Evolutionary conservation across 2,113 vertebrate genomes (phyloP).

Genomic region (Boleophthalmus pectinirostris): DNA sequence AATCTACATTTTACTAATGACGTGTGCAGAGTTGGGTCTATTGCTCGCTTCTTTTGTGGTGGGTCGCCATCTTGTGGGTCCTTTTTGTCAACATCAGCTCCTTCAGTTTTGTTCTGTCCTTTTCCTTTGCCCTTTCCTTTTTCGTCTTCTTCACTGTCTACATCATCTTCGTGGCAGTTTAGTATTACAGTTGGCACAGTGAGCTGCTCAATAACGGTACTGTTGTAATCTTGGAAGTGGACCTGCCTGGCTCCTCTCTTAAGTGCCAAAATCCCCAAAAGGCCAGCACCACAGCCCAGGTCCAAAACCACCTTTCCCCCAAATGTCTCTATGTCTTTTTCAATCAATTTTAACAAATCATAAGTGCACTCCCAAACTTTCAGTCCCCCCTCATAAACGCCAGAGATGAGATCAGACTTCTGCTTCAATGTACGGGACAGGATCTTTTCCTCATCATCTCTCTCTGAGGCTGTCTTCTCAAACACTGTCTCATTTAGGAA

Average conservation of each 20-base stretch:
- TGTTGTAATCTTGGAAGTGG: constrained; percentile 97
- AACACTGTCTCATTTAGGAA: constrained; percentile 79
- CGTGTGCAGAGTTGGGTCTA: constrained; percentile 39
- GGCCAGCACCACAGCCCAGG: constrained; percentile 91
- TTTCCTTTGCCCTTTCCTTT: constrained; percentile 27
- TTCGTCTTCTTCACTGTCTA: constrained; percentile 33
- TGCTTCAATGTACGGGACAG: constrained; percentile 77
- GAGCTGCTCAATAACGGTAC: constrained; percentile 88
- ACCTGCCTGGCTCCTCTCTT: constrained; percentile 80
- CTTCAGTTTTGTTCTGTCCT: constrained; percentile 8
- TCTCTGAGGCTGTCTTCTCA: constrained; percentile 70
- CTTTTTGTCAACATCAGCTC: constrained; percentile 11
- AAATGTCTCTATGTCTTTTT: constrained; percentile 77
- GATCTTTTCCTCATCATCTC: constrained; percentile 78
- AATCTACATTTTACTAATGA: constrained; percentile 76
- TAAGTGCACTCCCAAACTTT: constrained; percentile 98
- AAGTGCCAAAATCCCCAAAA: constrained; percentile 87
- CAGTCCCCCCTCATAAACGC: constrained; percentile 93
- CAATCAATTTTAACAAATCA: constrained; percentile 85
- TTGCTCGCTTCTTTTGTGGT: constrained; percentile 56
- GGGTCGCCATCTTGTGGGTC: constrained; percentile 28
- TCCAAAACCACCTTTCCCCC: constrained; percentile 84
- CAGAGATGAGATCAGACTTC: constrained; percentile 90
- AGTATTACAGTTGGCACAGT: constrained; percentile 86
- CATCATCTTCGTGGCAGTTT: constrained; percentile 79